Evolutionary conservation across 2,797 vertebrate species (phyloP).

Genomic region (Periophthalmus magnuspinnatus): DNA sequence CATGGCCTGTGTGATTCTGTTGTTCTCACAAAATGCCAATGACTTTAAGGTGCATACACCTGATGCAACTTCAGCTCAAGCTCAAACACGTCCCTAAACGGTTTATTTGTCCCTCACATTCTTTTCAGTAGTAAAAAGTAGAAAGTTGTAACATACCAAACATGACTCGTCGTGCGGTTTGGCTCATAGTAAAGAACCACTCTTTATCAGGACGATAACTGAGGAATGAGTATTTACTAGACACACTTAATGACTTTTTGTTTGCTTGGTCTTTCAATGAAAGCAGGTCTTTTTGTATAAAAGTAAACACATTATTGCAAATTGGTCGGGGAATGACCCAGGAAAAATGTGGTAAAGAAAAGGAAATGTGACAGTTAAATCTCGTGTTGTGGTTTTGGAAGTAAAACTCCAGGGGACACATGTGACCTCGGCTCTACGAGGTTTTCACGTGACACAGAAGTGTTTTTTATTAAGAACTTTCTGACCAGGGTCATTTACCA

Average conservation of each 20-base stretch:
- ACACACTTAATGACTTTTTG: no score
- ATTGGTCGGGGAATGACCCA: no score
- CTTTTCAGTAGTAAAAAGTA: conserved; percentile 8
- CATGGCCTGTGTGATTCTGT: neutral
- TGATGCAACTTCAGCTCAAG: conserved; percentile 32
- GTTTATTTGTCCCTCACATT: conserved; percentile 1
- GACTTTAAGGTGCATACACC: no score
- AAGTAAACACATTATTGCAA: no score
- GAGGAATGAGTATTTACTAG: neutral
- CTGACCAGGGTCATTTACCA: no score
- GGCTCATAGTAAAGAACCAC: neutral
- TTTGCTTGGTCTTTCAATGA: neutral
- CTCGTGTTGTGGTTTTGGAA: neutral
- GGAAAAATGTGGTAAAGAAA: neutral
- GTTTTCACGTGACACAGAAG: neutral
- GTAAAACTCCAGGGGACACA: conserved; percentile 6
- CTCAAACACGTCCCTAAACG: conserved; percentile 21
- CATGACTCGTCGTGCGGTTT: neutral
- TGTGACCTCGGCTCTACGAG: conserved; percentile 8
- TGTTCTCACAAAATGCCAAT: no score
- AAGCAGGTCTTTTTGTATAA: neutral
- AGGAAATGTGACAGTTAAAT: neutral
- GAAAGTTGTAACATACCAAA: conserved; percentile 21
- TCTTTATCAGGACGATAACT: neutral
- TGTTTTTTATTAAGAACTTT: no score